Conservation (phyloP, 2,113 vertebrate species). For the Forbesichthys papilliferus region DNA sequence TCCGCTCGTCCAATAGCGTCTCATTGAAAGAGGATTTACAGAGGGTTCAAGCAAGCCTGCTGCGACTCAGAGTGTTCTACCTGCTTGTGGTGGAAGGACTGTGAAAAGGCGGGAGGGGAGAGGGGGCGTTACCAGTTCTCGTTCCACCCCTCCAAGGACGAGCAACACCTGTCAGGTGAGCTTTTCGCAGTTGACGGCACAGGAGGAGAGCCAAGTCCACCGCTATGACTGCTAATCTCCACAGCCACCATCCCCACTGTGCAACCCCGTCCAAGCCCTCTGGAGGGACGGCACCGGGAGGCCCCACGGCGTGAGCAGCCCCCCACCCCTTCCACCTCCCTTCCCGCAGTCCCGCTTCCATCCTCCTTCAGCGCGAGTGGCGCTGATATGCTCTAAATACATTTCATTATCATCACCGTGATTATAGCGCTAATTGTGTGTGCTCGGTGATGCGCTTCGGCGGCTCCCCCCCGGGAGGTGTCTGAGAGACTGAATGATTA, state of each 20-base stretch:
- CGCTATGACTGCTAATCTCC: constrained; percentile 71
- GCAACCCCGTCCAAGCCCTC: constrained; percentile 49
- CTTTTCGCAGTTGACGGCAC: constrained; percentile 69
- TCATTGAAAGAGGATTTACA: constrained; percentile 50
- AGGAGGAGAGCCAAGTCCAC: constrained; percentile 66
- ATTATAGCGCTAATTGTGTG: constrained; percentile 80
- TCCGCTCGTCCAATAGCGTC: constrained; percentile 59
- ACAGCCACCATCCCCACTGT: constrained; percentile 21
- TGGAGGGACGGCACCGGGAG: constrained; percentile 36
- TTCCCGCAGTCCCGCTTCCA: constrained; percentile 57
- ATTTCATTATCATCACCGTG: constrained; percentile 81
- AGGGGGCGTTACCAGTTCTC: constrained; percentile 30
- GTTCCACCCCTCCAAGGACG: constrained; percentile 48
- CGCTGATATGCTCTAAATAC: constrained; percentile 77
- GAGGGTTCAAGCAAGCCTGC: constrained; percentile 23
- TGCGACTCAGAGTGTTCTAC: constrained; percentile 4
- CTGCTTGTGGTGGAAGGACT: constrained; percentile 31
- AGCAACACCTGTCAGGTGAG: constrained; percentile 80
- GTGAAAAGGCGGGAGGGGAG: constrained; percentile 18
- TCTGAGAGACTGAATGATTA: constrained; percentile 78
- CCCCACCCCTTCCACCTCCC: constrained; percentile 17
- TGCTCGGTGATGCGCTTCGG: constrained; percentile 73
- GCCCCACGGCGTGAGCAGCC: constrained; percentile 35
- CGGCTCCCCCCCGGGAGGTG: constrained; percentile 71
- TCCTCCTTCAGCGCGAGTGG: constrained; percentile 49